Evolutionary conservation across 2,113 vertebrate genomes (phyloP).

Genomic region (Lonchura striata): DNA sequence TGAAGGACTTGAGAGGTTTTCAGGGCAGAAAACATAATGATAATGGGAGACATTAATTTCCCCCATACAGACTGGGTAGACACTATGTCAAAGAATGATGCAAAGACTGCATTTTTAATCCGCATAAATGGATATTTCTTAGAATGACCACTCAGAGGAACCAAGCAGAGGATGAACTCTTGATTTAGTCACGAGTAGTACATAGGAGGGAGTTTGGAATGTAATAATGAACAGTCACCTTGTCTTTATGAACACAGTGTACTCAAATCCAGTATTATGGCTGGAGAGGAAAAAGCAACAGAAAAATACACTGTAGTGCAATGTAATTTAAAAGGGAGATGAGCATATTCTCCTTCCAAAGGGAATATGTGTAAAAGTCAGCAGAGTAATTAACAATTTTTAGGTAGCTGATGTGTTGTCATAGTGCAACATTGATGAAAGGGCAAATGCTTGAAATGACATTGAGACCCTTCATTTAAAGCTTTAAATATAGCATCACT

Average conservation of each 20-base stretch:
- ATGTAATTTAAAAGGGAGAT: background rate
- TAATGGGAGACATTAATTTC: slow-evolving; percentile 13
- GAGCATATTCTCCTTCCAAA: background rate
- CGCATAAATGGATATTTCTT: background rate
- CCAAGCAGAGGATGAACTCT: background rate
- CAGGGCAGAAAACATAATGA: background rate
- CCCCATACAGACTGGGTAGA: background rate
- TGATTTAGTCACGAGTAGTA: background rate
- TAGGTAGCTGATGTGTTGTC: background rate
- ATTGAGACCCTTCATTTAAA: background rate
- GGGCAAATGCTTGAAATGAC: background rate
- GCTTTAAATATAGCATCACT: background rate
- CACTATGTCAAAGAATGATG: background rate
- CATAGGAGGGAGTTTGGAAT: background rate
- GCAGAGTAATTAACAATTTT: background rate
- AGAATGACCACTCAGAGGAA: slow-evolving; percentile 20
- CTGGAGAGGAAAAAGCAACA: background rate
- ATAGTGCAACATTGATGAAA: background rate
- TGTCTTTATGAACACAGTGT: background rate
- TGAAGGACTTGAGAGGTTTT: slow-evolving; percentile 2
- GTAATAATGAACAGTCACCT: background rate
- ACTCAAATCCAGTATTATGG: background rate
- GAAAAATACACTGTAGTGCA: background rate
- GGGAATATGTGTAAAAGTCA: background rate
- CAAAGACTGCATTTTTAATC: slow-evolving; percentile 31